phyloP scores from a whole-genome alignment of 2,113 vertebrate genomes.

The Vulpes vulpes region DNA sequence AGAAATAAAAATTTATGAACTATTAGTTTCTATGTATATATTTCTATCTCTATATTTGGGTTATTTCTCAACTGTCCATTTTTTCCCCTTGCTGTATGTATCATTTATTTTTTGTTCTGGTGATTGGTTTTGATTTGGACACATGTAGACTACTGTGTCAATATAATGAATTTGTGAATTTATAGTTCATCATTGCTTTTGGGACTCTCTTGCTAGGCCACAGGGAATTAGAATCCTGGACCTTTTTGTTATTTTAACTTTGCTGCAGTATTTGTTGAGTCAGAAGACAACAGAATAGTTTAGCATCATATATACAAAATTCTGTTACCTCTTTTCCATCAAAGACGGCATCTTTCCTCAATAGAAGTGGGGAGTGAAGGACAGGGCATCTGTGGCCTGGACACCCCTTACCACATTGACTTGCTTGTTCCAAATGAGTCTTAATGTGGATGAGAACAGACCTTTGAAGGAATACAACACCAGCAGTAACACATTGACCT shows the following conservation, averaged over 20 bases:
- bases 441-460: neutral
- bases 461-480: neutral
- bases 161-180: neutral
- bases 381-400: neutral
- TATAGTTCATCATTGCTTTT: neutral
- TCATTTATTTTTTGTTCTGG: neutral
- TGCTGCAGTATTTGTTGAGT: neutral
- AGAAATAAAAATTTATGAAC: neutral
- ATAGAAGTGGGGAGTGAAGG: neutral
- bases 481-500: neutral
- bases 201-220: neutral
- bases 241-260: neutral
- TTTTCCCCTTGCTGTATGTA: neutral
- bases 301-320: neutral
- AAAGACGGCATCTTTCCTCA: neutral
- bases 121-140: neutral
- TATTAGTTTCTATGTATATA: neutral
- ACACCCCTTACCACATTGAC: neutral
- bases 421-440: constrained; percentile 6
- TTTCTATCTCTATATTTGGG: neutral
- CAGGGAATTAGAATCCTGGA: neutral
- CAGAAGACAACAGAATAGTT: neutral
- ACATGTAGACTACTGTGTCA: neutral
- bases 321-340: neutral
- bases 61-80: neutral